Evolutionary conservation across 2,113 vertebrate species (phyloP), one percentile per base, ranked within the genome.

Genomic region (Neoarius graeffei): DNA sequence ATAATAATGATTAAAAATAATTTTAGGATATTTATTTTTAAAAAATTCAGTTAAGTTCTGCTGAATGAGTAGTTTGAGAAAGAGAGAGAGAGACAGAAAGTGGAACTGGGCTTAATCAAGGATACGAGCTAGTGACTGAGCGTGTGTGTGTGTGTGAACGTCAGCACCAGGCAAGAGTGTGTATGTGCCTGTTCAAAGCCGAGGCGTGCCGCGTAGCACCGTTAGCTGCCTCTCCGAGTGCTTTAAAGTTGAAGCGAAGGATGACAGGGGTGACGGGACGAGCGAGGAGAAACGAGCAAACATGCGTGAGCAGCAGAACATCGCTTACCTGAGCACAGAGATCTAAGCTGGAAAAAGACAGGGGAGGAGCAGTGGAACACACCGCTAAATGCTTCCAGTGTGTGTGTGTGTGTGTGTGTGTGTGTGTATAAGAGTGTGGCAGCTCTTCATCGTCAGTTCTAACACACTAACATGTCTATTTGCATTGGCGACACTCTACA

Each of bases 231-330:
- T 88, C 89, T 87, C 85, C 20, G 71, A 85, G 64, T 74, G 56
- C 87, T 90, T 91, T 91, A 85, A 88, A 90, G 85, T 88, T 15
- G 7, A 73, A 91, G 89, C 87, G 79, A 85, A 57, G 87, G 82
- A 91, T 89, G 89, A 91, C 90, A 89, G 87, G 79, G 60, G 79
- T 88, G 81, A 89, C 73, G 82, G 81, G 66, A 81, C 35, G 69
- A 67, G 84, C 23, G 27, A 59, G 84, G 30, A 62, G 42, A 71
- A 90, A 85, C 52, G 67, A 81, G 86, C 83, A 91, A 89, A 91
- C 86, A 86, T 80, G 76, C 59, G 74, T 59, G 82, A 76, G 88
- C 81, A 82, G 84, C 64, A 74, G 85, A 91, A 88, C 77, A 80
- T 74, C 62, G 84, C 85, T 85, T 86, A 90, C 85, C 81, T 84